Base-by-base conservation (phyloP, 2,113 vertebrate species). In the Alethe diademata region DNA sequence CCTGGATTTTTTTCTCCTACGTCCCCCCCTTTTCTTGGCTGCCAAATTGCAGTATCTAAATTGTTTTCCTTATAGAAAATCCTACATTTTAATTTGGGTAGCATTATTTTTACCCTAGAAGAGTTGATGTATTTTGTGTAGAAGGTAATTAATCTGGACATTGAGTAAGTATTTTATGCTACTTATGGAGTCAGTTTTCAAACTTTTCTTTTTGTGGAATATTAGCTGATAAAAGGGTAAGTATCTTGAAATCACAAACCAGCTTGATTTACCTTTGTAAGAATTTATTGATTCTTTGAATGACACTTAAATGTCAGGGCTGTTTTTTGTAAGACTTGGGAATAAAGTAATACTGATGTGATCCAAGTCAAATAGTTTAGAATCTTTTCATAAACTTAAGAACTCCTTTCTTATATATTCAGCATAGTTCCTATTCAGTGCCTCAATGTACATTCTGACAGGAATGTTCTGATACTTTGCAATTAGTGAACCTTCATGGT, bases 391-490 rank as follows among this genome's bases (percentile, higher is more conserved):
- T 98, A 96, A 97, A 94, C 90, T 96, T 95, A 91, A 98, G 95
- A 97, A 95, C 92, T 97, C 97, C 94, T 97, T 97, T 98, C 93
- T 97, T 97, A 97, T 92, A 87, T 98, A 97, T 91, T 95, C 97
- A 97, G 97, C 57, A 66, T 98, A 98, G 98, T 98, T 97, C 96
- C 93, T 97, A 92, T 97, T 97, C 96, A 96, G 95, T 97, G 94
- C 97, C 97, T 97, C 98, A 90, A 84, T 98, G 97, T 98, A 69
- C 98, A 98, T 98, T 98, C 98, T 98, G 86, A 93, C 95, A 97
- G 97, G 98, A 98, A 97, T 98, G 97, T 98, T 98, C 97, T 97
- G 86, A 95, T 97, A 94, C 97, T 97, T 97, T 97, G 97, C 97
- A 96, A 97, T 97, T 97, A 78, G 98, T 98, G 98, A 98, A 98